Evolutionary conservation across 2,113 vertebrate genomes (phyloP), one percentile per base, ranked within the genome.

Genomic region (Mesocricetus auratus): DNA sequence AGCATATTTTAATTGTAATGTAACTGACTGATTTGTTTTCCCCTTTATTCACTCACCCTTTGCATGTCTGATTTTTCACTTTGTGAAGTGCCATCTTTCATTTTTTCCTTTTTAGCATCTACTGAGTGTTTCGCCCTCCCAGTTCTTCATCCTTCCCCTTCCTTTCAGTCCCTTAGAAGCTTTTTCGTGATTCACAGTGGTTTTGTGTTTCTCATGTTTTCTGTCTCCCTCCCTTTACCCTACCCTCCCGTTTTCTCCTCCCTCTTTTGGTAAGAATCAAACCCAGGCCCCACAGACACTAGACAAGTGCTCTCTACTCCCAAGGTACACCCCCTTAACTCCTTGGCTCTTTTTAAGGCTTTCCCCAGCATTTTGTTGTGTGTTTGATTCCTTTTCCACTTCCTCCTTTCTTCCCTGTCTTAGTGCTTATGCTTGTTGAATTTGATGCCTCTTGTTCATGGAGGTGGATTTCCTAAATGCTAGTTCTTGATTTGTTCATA

Each of bases 331-430:
- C 13, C n/a, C n/a, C n/a, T 19, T 9, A 45, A 26, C 24, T 56
- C 74, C 74, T 29, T 75, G 15, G 13, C 42, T 47, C 42, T 75
- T 45, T 47, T 6, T 47, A 75, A 21, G 2, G 26, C 29, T 47
- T 45, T 42, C 42, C 12, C 17, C 73, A 29, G 39, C 39, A 29
- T 45, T 75, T 13, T 75, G 42, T 45, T 75, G 73, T n/a, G n/a
- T n/a, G n/a, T n/a, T n/a, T n/a, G n/a, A n/a, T 45, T 31, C 6
- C 0, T 5, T 53, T 36, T 12, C 17, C 9, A 16, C 22, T 31
- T 50, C 47, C 31, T 24, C 39, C 47, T 45, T 24, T 16, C n/a
- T n/a, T n/a, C n/a, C n/a, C n/a, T n/a, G n/a, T n/a, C 31, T 36
- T 79, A 79, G 50, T 56, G 47, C 77, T 36, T 56, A 10, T 78